Evolutionary conservation across 2,888 invertebrate genomes (phyloP), one percentile per base, ranked within the genome.

Genomic region (Tenthredo notha): DNA sequence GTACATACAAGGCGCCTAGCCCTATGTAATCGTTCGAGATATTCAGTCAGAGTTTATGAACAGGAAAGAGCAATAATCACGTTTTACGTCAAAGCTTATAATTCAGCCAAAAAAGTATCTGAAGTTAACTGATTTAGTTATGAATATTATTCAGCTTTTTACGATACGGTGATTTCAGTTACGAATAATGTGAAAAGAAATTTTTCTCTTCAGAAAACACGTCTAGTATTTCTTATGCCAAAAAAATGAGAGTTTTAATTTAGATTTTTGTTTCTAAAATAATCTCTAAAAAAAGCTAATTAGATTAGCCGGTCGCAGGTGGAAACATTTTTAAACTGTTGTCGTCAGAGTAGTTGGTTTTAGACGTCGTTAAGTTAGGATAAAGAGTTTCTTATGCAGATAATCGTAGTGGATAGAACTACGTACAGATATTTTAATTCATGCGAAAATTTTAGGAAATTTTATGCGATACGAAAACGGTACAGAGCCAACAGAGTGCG

Each of bases 211-310:
- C 9, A 18, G n/a, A 40, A 40, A 43, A 47, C 25, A 43, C 25
- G 47, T 12, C 21, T 15, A n/a, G n/a, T n/a, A 29, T 70, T 29
- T 9, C 2, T 50, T 18, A 7, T 15, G 9, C 21, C 37, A 29
- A 6, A 50, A 50, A 61, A 6, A 21, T 9, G 29, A 43, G 43
- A 74, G 10, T 77, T 33, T 50, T n/a, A 18, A 29, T 10, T 77
- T 33, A 54, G 54, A 25, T 54, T n/a, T 33, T 0, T n/a, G 54
- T 15, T 47, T 54, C 54, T 54, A 7, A 54, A 77, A 77, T 77
- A 54, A 77, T 77, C 10, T 77, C 54, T 77, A 37, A 61, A 61
- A 61, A 61, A 80, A 43, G 40, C 80, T 80, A 25, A 80, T 80
- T 65, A 80, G 80, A 80, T 37, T 25, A 50, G 18, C 47, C 29